Evolutionary conservation across 1,140 invertebrate species (phyloP).

Genomic region (Platorchestia sp.): DNA sequence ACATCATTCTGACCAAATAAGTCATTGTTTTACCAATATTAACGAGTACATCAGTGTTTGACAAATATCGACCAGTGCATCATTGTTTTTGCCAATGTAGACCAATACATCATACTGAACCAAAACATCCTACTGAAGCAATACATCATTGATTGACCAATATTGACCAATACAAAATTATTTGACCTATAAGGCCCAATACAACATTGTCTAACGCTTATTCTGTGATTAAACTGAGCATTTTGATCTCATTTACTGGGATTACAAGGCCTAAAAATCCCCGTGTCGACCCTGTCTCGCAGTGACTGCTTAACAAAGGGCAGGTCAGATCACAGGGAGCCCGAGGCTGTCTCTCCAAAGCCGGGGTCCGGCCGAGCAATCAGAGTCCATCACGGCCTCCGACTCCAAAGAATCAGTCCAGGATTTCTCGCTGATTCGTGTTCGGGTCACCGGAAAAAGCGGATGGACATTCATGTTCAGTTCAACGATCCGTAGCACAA

Average conservation of each 20-base stretch:
- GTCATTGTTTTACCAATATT: too few relatives aligned
- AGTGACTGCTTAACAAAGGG: not conserved
- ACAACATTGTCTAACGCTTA: not conserved
- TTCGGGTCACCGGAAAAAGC: not conserved
- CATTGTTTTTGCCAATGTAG: not conserved
- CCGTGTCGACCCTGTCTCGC: not conserved
- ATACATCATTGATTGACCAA: not conserved
- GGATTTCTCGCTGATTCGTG: not conserved
- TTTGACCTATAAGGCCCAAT: not conserved
- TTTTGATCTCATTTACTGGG: not conserved
- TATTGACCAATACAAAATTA: not conserved
- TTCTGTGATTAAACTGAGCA: not conserved
- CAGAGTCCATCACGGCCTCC: conserved; percentile 31
- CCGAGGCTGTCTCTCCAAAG: not conserved
- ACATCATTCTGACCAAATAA: too few relatives aligned
- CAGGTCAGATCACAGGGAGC: not conserved
- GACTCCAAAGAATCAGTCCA: not conserved
- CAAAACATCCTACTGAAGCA: too few relatives aligned
- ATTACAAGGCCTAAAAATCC: not conserved
- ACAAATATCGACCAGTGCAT: not conserved
- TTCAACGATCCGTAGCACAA: not conserved
- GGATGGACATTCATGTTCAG: not conserved
- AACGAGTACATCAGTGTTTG: not conserved
- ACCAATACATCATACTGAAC: too few relatives aligned
- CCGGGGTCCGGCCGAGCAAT: not conserved